phyloP scores from a whole-genome alignment of 2,113 vertebrate genomes.

The Thinocorus orbignyianus region DNA sequence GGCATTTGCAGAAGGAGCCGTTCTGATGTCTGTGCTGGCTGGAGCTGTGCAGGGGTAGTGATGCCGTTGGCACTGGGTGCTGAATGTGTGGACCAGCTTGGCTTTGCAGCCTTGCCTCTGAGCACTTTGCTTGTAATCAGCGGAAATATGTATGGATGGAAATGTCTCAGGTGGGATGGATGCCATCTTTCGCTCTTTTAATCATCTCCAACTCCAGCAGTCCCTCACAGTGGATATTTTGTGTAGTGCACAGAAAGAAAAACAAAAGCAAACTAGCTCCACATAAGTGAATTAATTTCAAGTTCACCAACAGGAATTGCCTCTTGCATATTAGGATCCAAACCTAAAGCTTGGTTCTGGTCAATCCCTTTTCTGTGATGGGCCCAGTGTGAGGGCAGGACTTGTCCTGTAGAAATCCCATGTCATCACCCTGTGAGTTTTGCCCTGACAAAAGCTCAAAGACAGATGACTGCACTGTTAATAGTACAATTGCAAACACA shows the following conservation, averaged over 20 bases:
- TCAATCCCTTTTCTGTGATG: background rate
- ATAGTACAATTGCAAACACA: background rate
- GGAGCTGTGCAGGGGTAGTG: accelerated
- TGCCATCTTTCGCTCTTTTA: background rate
- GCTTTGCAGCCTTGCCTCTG: background rate
- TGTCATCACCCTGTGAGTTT: background rate
- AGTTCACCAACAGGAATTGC: background rate
- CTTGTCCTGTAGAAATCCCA: accelerated
- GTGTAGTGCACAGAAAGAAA: background rate
- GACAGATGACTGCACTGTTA: background rate
- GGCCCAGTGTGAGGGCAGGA: background rate
- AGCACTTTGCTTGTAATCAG: background rate
- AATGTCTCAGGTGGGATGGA: background rate
- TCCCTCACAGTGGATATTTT: background rate
- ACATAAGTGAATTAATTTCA: background rate
- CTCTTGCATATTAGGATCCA: background rate
- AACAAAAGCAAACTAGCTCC: background rate
- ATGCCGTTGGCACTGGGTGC: background rate
- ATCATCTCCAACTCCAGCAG: background rate
- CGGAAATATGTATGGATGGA: background rate
- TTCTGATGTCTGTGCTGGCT: no score
- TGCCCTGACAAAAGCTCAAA: background rate
- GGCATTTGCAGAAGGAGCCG: background rate
- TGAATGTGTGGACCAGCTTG: background rate
- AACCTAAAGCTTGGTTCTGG: background rate